Evolutionary conservation across 2,888 invertebrate genomes (phyloP), one percentile per base, ranked within the genome.

Genomic region (Schrankia costaestrigalis): DNA sequence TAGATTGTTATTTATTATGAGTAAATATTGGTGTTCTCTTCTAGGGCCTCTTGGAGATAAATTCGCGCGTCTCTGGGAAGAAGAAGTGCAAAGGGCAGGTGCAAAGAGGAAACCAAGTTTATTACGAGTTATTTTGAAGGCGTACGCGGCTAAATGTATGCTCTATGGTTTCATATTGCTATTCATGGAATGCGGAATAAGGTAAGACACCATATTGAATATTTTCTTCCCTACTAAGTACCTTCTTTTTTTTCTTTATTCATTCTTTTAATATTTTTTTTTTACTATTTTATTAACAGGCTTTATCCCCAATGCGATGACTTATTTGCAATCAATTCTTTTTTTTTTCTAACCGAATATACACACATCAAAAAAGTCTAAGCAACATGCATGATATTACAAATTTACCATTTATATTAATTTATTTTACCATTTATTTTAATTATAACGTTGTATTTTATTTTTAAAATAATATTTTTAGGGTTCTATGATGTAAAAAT

Each of bases 101-200:
- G 70, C 66, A n/a, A 85, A 84, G 28, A 66, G 87, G 7, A 83
- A 78, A 23, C 92, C 93, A 1, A 90, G 89, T 48, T 73, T 91
- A 1, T 68, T 90, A 11, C 67, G 82, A 35, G 90, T 89, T 1
- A 79, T 91, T 31, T 48, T 90, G 35, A 81, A 77, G 42, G 91
- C 91, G n/a, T 93, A 93, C 54, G 92, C 91, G 0, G 85, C 76
- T 35, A 73, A 83, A 31, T 88, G 91, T 47, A 83, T 90, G 64
- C 57, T 89, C 2, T 88, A 91, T 34, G 93, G 93, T 31, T 58
- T 91, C 13, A 76, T 90, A 3, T 72, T 92, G 19, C 82, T 90
- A 11, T 40, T 91, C 37, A 81, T 91, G 73, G 92, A 93, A 70
- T 89, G 92, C 56, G 86, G 90, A 25, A 86, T 92, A 57, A 89